These are phyloP conservation scores for Microplitis demolitor DNA, from an alignment of 1,140 invertebrate species.

Conservation along the genomic window DNA sequence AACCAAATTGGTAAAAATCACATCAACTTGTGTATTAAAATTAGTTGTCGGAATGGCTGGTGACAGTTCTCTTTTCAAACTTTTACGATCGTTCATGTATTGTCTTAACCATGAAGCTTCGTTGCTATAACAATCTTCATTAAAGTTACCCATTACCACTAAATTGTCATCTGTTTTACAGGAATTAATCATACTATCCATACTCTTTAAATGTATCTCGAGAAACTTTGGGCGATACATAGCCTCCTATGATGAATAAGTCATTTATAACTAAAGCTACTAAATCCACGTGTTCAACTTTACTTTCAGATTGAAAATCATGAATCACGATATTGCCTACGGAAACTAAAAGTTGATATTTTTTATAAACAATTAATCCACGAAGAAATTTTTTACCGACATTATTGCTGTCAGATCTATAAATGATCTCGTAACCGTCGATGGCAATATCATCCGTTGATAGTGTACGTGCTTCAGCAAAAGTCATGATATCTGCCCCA, in stretches of 20 bases:
- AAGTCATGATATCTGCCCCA: not conserved
- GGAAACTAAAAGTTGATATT: too few species aligned
- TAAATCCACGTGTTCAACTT: not conserved
- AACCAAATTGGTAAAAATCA: too few species aligned
- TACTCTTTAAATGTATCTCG: not conserved
- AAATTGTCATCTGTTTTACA: not conserved
- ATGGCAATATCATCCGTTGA: not conserved
- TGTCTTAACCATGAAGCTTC: not conserved
- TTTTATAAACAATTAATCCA: not conserved
- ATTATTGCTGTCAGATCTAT: not conserved
- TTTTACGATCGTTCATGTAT: not conserved
- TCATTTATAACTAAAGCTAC: not conserved
- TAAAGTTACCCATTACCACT: constrained; percentile 4
- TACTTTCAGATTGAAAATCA: not conserved
- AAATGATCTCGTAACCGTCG: not conserved
- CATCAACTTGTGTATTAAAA: too few species aligned
- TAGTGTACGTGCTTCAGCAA: not conserved
- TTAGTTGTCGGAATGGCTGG: too few species aligned
- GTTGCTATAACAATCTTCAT: not conserved
- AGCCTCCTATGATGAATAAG: not conserved
- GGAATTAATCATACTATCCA: not conserved
- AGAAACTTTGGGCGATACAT: not conserved
- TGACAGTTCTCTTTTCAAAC: not conserved
- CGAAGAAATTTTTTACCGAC: not conserved
- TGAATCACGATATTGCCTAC: too few species aligned